Base-by-base conservation (phyloP, 2,888 invertebrate genomes). In the Luperina nickerlii region DNA sequence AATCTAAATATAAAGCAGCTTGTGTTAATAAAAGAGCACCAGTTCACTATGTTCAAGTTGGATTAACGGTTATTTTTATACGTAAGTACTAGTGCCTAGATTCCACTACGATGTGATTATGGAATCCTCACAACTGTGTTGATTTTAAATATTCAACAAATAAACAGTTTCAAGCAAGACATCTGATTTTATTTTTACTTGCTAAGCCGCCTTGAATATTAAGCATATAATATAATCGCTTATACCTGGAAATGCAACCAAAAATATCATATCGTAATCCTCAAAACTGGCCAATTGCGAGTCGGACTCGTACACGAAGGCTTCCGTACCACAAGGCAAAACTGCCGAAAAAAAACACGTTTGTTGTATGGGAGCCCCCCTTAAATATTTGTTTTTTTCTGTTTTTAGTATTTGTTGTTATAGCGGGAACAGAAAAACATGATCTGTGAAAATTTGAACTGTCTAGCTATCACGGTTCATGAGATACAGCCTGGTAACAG, bases 231-330 rank as follows among this genome's bases (percentile, higher is more conserved):
- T 38, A 65, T 62, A 73, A 62, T 75, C 27, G 27, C 32, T 42
- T 60, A 66, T 88, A 32, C 42, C 45, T 79, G 32, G 24, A 76
- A 80, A 76, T 85, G 67, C 76, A 88, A 62, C 54, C 38, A 15
- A 62, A 74, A 74, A 74, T 65, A 84, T 48, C 51, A 42, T 51
- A 9, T 66, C 9, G 11, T 80, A 71, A 85, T 87, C 62, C 62
- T 15, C 24, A 79, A 79, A 32, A 32, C 32, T 32, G 32, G 32
- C 32, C 32, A 32, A 32, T 0, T 32, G 32, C 32, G 32, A 32
- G 1, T 32, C 32, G 32, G 32, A 32, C 32, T 32, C 32, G 32
- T 1, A 32, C 32, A 32, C 32, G 32, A 32, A 32, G 32, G 1
- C 32, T 32, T 32, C 32, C 32, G 32, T 32, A 32, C 32, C 32